phyloP scores from a whole-genome alignment of 1,140 invertebrate genomes.

The Drosophila eugracilis region DNA sequence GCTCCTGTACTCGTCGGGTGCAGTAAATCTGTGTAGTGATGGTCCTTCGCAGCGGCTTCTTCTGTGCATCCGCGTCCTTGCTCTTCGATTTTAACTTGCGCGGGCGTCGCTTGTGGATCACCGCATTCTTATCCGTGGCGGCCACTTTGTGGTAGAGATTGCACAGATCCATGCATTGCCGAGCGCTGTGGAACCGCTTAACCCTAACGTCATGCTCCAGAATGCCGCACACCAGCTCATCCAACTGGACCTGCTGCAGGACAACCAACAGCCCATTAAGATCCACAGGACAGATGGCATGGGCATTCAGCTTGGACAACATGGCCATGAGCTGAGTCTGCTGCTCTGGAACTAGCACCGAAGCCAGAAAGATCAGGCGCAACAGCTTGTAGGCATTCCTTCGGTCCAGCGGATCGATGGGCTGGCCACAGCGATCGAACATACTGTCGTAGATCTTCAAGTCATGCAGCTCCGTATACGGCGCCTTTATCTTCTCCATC shows the following conservation, averaged over 20 bases:
- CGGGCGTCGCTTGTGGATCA: neutral
- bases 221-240: conserved; percentile 52
- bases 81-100: neutral
- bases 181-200: conserved; percentile 11
- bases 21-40: conserved; percentile 1
- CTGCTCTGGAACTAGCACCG: conserved; percentile 44
- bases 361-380: conserved; percentile 45
- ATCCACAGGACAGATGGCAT: conserved; percentile 23
- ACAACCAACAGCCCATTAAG: conserved; percentile 28
- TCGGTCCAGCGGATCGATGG: conserved; percentile 48
- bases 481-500: conserved; percentile 53
- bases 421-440: conserved; percentile 58
- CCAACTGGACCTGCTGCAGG: conserved; percentile 13
- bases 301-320: conserved; percentile 37
- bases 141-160: conserved; percentile 28
- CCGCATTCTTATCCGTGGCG: conserved; percentile 25
- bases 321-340: conserved; percentile 21
- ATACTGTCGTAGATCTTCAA: conserved; percentile 68
- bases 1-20: neutral
- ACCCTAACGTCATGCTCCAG: conserved; percentile 22
- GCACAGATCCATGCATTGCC: conserved; percentile 34
- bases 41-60: neutral
- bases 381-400: conserved; percentile 52
- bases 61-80: neutral
- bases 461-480: conserved; percentile 56